Percentiles rank a stretch among this genome's conserved stretches.
Conservation (phyloP, 1,140 invertebrate species). For the Chionoecetes opilio region DNA sequence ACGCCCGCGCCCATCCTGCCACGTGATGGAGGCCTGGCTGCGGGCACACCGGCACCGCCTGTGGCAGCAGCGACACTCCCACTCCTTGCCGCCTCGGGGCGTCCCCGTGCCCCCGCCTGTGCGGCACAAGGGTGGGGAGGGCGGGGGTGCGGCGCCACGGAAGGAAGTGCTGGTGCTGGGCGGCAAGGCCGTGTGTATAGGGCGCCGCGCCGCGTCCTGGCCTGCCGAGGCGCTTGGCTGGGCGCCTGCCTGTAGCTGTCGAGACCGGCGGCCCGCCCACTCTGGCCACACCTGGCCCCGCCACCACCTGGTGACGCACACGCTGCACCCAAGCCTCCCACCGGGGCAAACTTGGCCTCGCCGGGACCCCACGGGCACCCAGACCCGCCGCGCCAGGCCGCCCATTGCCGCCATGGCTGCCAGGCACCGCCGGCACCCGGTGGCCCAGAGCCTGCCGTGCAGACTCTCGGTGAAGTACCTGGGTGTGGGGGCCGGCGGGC, state of each 20-base stretch:
- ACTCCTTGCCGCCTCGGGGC: constrained; percentile 32
- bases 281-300: background rate
- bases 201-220: constrained; percentile 42
- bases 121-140: constrained; percentile 4
- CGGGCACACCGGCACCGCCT: constrained; percentile 50
- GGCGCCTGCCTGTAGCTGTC: background rate
- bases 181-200: constrained; percentile 50
- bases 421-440: background rate
- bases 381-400: background rate
- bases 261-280: background rate
- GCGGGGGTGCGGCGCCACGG: background rate
- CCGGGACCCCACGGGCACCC: background rate
- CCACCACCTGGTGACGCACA: background rate
- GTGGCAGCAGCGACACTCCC: constrained; percentile 38
- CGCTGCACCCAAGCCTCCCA: background rate
- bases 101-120: background rate
- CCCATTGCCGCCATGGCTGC: background rate
- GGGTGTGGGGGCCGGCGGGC: background rate
- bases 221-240: background rate
- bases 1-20: background rate
- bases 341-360: background rate
- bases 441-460: background rate
- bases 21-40: constrained; percentile 50
- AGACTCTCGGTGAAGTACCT: constrained; percentile 61
- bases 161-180: constrained; percentile 39